These are phyloP conservation scores for Chloroceryle inda DNA, from an alignment of 2,797 vertebrate species.

Conservation along the genomic window DNA sequence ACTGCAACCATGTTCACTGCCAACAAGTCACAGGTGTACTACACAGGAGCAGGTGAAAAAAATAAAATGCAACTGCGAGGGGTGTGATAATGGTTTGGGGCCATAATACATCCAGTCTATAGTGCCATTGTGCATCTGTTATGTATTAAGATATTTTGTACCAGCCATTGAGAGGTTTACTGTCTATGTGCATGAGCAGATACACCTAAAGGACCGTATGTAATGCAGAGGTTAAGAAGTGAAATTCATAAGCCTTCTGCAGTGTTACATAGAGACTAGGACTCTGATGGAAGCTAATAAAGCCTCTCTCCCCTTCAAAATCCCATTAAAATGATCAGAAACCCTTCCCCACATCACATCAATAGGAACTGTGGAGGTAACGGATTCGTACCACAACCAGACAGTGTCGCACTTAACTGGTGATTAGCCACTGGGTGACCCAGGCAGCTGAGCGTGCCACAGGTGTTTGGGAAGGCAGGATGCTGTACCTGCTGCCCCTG, in stretches of 20 bases:
- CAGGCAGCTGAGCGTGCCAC: accelerated
- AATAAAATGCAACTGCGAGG: conserved; percentile 74
- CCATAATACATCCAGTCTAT: conserved; percentile 52
- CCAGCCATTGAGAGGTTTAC: not conserved
- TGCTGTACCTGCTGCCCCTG: not conserved
- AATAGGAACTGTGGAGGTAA: not conserved
- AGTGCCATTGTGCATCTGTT: conserved; percentile 39
- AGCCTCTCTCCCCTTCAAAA: not conserved
- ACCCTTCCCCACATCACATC: not conserved
- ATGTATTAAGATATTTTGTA: not conserved
- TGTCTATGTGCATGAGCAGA: not conserved
- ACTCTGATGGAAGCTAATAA: not conserved
- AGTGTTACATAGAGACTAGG: not conserved
- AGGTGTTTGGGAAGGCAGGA: not conserved
- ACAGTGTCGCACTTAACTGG: not conserved
- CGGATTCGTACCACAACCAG: not conserved
- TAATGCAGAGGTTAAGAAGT: not conserved
- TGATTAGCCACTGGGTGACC: not conserved
- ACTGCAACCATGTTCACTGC: conserved; percentile 53
- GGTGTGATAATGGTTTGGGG: conserved; percentile 53
- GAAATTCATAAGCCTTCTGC: not conserved
- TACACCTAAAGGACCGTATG: not conserved
- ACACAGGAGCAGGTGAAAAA: conserved; percentile 80
- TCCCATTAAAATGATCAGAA: not conserved
- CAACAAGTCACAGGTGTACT: conserved; percentile 83